Evolutionary conservation across 2,113 vertebrate genomes (phyloP).

Genomic region (Gopherus evgoodei): DNA sequence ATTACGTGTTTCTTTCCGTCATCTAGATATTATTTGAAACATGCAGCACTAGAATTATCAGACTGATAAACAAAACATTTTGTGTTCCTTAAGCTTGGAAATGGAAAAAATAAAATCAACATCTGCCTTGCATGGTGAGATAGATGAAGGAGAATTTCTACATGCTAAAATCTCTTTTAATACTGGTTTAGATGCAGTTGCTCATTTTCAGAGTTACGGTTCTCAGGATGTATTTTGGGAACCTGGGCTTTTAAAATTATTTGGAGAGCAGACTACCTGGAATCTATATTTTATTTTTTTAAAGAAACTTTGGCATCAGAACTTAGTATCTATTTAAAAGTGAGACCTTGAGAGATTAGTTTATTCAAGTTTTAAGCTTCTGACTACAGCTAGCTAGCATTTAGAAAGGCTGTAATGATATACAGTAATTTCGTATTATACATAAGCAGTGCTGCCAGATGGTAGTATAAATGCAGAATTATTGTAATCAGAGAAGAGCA

Average conservation of each 20-base stretch:
- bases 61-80: not conserved
- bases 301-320: not conserved
- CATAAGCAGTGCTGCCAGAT: not conserved
- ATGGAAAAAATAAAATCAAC: not conserved
- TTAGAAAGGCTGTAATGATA: not conserved
- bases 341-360: not conserved
- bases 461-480: not conserved
- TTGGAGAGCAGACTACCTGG: not conserved
- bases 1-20: rapidly evolving
- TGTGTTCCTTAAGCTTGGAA: not conserved
- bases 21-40: not conserved
- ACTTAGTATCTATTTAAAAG: not conserved
- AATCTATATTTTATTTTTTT: not conserved
- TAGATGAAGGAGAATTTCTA: not conserved
- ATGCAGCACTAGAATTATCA: not conserved
- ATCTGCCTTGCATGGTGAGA: not conserved
- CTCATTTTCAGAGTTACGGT: not conserved
- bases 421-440: not conserved
- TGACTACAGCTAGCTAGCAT: not conserved
- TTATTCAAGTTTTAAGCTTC: not conserved
- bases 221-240: not conserved
- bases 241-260: not conserved
- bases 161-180: not conserved
- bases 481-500: not conserved
- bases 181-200: not conserved